Base-by-base conservation (phyloP, 2,113 vertebrate species). In the Misgurnus anguillicaudatus region DNA sequence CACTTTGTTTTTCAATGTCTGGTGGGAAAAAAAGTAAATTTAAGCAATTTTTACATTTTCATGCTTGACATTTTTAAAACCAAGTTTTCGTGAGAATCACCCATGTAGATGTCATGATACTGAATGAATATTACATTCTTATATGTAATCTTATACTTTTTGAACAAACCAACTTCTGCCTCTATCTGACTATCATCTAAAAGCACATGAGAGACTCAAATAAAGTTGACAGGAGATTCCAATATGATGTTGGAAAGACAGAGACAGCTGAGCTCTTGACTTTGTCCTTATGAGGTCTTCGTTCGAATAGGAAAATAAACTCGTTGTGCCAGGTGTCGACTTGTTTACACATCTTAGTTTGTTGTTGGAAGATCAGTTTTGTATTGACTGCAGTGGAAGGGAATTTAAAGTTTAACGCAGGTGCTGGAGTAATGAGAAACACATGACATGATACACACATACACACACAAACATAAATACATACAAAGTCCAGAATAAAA, bases 351-450 rank as follows among this genome's bases (percentile, higher is more conserved):
- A 10, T 39, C 38, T 38, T n/a, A 71, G 48, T 70, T 71, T 71
- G 36, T 57, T 71, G 17, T 57, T 71, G 69, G 9, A 71, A 71
- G 48, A 57, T 19, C 13, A 57, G 38, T 10, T 70, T 8, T 51
- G 45, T 53, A 53, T 55, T 38, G 67, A 55, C 67, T 41, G 36
- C 51, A 72, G 36, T 57, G 8, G 51, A 57, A 19, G 69, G 51
- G 36, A 13, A 57, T 41, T 51, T 72, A 39, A 17, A 41, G n/a
- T 57, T 16, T 57, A 41, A 11, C 6, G 4, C 69, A 72, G 51
- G 51, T 57, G 69, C 69, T 21, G 31, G 9, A 57, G 53, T 57
- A 58, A 41, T 58, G 16, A 71, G 67, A 71, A 71, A 72, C 69
- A 58, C 51, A 72, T 41, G 53, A 10, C 19, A 5, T 66, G 76